phyloP scores from a whole-genome alignment of 2,113 vertebrate genomes.

The Cryptoleucopteryx plumbea region DNA sequence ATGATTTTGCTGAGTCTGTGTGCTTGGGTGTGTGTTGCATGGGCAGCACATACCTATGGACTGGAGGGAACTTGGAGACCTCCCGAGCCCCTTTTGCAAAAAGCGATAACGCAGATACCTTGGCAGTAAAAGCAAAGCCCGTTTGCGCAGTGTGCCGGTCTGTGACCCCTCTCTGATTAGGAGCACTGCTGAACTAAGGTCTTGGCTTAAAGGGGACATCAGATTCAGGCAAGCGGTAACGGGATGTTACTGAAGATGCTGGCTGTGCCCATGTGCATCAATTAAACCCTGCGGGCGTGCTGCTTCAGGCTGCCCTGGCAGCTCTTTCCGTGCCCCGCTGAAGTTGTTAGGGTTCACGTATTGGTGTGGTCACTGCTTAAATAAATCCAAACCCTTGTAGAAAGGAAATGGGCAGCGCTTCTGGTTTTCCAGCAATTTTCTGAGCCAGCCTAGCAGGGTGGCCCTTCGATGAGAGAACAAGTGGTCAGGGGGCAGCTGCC shows the following conservation, averaged over 20 bases:
- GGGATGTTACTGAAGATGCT: neutral
- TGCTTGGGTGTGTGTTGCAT: no score
- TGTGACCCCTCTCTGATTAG: neutral
- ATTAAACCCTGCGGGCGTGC: no score
- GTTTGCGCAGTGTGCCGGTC: neutral
- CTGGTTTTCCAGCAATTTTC: conserved; percentile 19
- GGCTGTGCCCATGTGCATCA: neutral
- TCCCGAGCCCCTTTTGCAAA: neutral
- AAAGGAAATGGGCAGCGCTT: neutral
- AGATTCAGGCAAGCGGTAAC: neutral
- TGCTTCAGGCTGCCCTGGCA: neutral
- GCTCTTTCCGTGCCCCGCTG: fast-evolving
- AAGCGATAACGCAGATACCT: neutral
- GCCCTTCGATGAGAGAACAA: neutral
- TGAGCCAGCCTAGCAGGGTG: neutral
- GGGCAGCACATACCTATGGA: neutral
- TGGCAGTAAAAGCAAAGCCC: neutral
- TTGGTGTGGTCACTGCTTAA: neutral
- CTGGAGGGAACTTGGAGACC: neutral
- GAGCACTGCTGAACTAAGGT: neutral
- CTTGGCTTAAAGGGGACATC: neutral
- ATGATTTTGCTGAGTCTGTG: neutral
- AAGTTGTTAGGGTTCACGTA: neutral
- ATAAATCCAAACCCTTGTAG: conserved; percentile 11
- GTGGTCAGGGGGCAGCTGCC: neutral